These are phyloP conservation scores for Drosophila tsacasi DNA, from an alignment of 1,140 invertebrate genomes.

Conservation along the genomic window DNA sequence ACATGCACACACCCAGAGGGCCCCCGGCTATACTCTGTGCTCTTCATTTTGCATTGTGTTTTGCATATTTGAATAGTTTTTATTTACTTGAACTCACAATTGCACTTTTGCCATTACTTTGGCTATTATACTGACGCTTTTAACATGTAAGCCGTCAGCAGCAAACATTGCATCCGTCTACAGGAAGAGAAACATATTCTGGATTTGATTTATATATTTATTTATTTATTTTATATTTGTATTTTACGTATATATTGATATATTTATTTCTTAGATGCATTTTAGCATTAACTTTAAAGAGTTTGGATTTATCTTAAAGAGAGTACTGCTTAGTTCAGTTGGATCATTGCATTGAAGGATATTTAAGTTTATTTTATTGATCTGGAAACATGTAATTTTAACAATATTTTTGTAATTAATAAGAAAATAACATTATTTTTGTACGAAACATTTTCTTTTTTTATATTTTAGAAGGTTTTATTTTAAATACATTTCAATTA, in stretches of 20 bases:
- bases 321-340: no score
- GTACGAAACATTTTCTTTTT: neutral
- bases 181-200: slow-evolving; percentile 4
- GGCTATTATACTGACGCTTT: slow-evolving; percentile 82
- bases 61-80: slow-evolving; percentile 84
- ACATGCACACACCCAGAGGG: slow-evolving; percentile 14
- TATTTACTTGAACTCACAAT: slow-evolving; percentile 84
- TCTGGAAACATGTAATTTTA: neutral
- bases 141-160: slow-evolving; percentile 66
- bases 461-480: no score
- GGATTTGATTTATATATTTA: no score
- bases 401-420: neutral
- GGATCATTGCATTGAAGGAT: no score
- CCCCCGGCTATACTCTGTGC: slow-evolving; percentile 24
- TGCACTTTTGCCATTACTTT: slow-evolving; percentile 84
- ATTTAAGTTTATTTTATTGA: neutral
- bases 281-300: no score
- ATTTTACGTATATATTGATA: no score
- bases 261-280: neutral
- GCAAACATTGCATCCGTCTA: slow-evolving; percentile 46
- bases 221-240: no score
- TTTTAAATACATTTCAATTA: neutral
- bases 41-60: slow-evolving; percentile 78
- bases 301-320: neutral
- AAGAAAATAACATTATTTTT: neutral